phyloP scores from a whole-genome alignment of 1,140 invertebrate species.

The Paraescarpia echinospica region DNA sequence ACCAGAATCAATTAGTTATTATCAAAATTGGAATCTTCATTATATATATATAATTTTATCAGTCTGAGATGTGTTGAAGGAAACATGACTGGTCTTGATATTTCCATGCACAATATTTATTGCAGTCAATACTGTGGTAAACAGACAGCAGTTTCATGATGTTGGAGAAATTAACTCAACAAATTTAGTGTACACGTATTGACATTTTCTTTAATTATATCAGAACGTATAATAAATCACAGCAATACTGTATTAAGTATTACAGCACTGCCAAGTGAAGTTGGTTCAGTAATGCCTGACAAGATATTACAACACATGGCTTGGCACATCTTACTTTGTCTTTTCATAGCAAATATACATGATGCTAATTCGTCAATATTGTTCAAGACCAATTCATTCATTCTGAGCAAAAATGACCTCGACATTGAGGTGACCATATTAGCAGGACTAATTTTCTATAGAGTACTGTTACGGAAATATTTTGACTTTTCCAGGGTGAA shows the following conservation, averaged over 20 bases:
- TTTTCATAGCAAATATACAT: not conserved
- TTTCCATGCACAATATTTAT: too few relatives aligned
- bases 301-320: not conserved
- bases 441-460: too few relatives aligned
- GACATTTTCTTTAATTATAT: not conserved
- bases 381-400: too few relatives aligned
- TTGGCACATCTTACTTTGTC: not conserved
- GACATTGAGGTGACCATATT: too few relatives aligned
- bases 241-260: not conserved
- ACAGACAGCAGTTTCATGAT: not conserved
- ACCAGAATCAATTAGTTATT: not conserved
- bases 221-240: not conserved
- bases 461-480: too few relatives aligned
- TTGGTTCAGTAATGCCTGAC: not conserved
- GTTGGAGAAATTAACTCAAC: not conserved
- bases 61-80: too few relatives aligned
- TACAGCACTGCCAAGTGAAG: not conserved
- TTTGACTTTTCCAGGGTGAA: too few relatives aligned
- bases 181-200: not conserved
- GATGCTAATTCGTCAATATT: not conserved
- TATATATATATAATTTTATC: not conserved
- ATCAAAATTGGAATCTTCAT: not conserved
- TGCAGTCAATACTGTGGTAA: too few relatives aligned
- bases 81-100: too few relatives aligned
- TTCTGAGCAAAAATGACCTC: too few relatives aligned